Evolutionary conservation across 2,797 vertebrate species (phyloP), one percentile per base, ranked within the genome.

Genomic region (Rhinogobio ventralis): DNA sequence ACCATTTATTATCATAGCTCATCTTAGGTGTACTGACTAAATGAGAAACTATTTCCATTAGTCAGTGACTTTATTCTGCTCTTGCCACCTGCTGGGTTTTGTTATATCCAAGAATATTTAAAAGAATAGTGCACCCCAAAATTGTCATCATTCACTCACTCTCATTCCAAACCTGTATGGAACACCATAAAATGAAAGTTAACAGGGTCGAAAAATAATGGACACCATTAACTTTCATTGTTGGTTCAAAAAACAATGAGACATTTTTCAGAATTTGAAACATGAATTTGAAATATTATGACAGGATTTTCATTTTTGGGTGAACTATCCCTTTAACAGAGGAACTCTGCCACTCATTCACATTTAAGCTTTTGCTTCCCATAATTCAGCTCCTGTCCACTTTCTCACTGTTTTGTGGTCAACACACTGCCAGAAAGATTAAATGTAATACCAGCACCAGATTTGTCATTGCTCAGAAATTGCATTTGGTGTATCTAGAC

Each of bases 371-470:
- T 62, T 57, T 60, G 4, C 39, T 57, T 51, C 15, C 60, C 17
- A 39, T 49, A 71, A 66, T 78, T 81, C 20, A 77, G 17, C 45
- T 73, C 19, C n/a, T 77, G 11, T 77, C 14, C 55, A 66, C 46
- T n/a, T 67, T 78, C 72, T 79, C 82, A 68, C 83, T 39, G 46
- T 64, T 67, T 30, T 49, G 20, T 46, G 53, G 83, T 83, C 5
- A 80, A 28, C 23, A 84, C 51, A 39, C 68, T 79, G 73, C 71
- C 81, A 83, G 53, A 76, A 30, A 78, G 71, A 89, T 88, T 79
- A 78, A 84, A 74, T 68, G 25, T 79, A 84, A 85, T 23, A 66
- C 53, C 53, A 66, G 57, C 14, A 46, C 66, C 33, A 60, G 57
- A 46, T 84, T 84, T 76, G 55, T 55, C 57, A 66, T 68, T 64